A percentile compares a stretch with the other conserved stretches of the same genome.
Conservation (phyloP, 2,888 invertebrate species). For the Lasioglossum leucozonium region DNA sequence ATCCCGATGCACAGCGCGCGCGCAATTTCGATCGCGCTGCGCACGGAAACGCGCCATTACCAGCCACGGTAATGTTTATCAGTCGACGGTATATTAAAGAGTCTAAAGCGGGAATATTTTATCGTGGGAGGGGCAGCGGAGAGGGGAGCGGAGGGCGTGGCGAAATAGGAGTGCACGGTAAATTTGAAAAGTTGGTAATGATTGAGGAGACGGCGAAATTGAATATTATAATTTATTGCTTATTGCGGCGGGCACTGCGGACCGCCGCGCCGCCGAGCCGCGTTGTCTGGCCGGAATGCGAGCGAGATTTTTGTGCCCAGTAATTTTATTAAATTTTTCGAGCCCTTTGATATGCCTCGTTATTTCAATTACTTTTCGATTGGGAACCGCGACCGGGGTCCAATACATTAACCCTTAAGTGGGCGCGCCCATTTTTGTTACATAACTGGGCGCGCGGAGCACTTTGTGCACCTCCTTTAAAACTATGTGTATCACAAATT, state of each 20-base stretch:
- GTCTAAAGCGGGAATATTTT: background rate
- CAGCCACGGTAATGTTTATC: constrained; percentile 25
- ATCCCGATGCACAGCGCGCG: constrained; percentile 37
- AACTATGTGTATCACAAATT: too few relatives aligned
- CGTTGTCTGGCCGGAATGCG: background rate
- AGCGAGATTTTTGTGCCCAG: background rate
- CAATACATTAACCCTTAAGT: too few relatives aligned
- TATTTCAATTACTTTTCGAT: background rate
- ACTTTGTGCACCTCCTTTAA: too few relatives aligned
- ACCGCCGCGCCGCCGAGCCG: too few relatives aligned
- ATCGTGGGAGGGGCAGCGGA: too few relatives aligned
- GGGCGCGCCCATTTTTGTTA: too few relatives aligned
- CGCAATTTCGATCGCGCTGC: constrained; percentile 39
- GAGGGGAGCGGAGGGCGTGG: too few relatives aligned
- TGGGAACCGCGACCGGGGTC: background rate
- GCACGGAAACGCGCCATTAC: constrained; percentile 26
- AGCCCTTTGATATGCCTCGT: background rate
- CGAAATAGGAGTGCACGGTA: constrained; percentile 24
- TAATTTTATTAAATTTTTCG: constrained; percentile 11
- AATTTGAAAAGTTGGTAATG: constrained; percentile 17
- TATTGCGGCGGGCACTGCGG: background rate
- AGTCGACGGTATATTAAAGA: constrained; percentile 6
- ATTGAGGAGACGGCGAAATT: background rate
- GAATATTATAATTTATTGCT: constrained; percentile 20
- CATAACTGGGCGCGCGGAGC: too few relatives aligned